These are phyloP conservation scores for Nezara viridula DNA, from an alignment of 2,888 invertebrate species.

Conservation along the genomic window DNA sequence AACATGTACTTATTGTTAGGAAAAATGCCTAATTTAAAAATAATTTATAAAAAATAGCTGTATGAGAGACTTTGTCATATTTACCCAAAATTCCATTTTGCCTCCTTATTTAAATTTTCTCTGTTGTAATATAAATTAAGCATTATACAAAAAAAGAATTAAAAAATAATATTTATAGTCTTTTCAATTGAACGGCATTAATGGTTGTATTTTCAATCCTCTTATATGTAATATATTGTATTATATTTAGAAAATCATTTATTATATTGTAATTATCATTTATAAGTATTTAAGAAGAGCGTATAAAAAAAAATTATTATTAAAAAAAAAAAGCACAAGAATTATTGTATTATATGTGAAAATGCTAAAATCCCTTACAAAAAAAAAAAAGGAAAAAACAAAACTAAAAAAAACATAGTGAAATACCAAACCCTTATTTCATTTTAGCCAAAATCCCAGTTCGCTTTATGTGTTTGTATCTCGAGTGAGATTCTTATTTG, in stretches of 20 bases:
- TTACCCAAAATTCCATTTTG: conserved; percentile 38
- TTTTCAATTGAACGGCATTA: conserved; percentile 45
- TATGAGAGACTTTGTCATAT: conserved; percentile 48
- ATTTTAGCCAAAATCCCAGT: conserved; percentile 52
- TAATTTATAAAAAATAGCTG: neutral
- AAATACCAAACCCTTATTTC: conserved; percentile 45
- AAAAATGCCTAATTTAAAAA: conserved; percentile 1
- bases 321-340: conserved; percentile 53
- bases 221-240: conserved; percentile 54
- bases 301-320: conserved; percentile 6
- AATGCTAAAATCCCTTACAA: conserved; percentile 35
- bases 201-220: conserved; percentile 55
- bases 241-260: conserved; percentile 54
- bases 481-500: conserved; percentile 49
- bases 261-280: conserved; percentile 49
- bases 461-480: conserved; percentile 56
- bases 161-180: conserved; percentile 33
- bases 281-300: conserved; percentile 41
- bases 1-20: neutral
- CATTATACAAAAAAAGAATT: conserved; percentile 1
- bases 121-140: conserved; percentile 22
- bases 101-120: conserved; percentile 45
- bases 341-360: conserved; percentile 48
- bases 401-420: neutral
- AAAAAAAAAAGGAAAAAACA: neutral